Conservation (phyloP, 2,797 vertebrate genomes). For the Crypturellus tataupa region DNA sequence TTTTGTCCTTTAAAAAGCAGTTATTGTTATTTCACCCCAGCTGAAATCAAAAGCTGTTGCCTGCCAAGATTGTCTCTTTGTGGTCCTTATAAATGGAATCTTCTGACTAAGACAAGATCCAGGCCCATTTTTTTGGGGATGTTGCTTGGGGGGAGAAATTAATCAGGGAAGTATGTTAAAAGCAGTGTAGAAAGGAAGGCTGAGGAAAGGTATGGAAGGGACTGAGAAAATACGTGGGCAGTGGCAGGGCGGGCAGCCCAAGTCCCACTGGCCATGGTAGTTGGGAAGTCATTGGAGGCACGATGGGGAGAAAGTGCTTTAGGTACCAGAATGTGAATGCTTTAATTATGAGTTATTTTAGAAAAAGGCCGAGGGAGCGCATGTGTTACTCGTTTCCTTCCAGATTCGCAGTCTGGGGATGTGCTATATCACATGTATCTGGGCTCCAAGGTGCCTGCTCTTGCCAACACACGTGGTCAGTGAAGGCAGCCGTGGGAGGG, state of each 20-base stretch:
- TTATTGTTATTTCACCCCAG: constrained; percentile 46
- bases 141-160: constrained; percentile 3
- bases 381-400: not conserved
- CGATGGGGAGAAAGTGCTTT: not conserved
- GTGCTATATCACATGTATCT: not conserved
- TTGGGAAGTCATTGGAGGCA: not conserved
- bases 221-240: not conserved
- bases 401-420: not conserved
- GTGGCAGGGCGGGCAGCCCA: not conserved
- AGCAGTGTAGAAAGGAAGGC: not conserved
- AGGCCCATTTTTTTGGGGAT: constrained; percentile 9
- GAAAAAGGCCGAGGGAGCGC: not conserved
- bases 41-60: constrained; percentile 46
- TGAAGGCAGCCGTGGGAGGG: rapidly evolving
- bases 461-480: no score
- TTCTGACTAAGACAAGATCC: constrained; percentile 21
- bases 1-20: constrained; percentile 41
- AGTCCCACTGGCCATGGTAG: not conserved
- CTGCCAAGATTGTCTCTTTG: constrained; percentile 43
- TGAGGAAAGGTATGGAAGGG: not conserved
- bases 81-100: constrained; percentile 22
- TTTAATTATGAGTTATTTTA: not conserved
- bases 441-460: not conserved
- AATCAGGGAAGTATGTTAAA: not conserved
- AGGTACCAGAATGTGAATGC: not conserved